phyloP scores from a whole-genome alignment of 1,140 invertebrate genomes.

The Drosophila funebris region DNA sequence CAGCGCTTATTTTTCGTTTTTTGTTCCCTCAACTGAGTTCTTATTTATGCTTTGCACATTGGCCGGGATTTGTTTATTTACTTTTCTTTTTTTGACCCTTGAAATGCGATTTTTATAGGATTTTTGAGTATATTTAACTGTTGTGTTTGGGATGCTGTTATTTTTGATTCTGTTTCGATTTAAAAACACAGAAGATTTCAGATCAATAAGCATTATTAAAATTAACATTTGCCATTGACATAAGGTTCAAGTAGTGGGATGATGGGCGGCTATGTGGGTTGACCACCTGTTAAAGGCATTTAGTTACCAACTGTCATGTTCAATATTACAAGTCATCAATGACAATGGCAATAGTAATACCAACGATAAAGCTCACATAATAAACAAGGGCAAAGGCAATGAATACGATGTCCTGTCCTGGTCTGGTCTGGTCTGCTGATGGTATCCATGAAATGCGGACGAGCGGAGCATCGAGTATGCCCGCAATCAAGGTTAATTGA shows the following conservation, averaged over 20 bases:
- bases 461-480: constrained; percentile 30
- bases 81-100: constrained; percentile 77
- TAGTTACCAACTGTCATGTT: constrained; percentile 75
- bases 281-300: constrained; percentile 28
- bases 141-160: constrained; percentile 52
- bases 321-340: constrained; percentile 79
- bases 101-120: constrained; percentile 76
- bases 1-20: constrained; percentile 34
- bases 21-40: constrained; percentile 19
- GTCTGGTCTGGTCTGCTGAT: neutral
- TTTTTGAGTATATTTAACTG: constrained; percentile 65
- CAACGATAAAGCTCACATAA: constrained; percentile 57
- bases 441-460: constrained; percentile 15
- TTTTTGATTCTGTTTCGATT: constrained; percentile 26
- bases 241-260: neutral
- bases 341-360: constrained; percentile 48
- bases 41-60: constrained; percentile 55
- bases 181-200: neutral
- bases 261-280: too few species aligned
- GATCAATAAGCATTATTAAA: constrained; percentile 64
- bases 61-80: constrained; percentile 68
- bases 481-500: constrained; percentile 83
- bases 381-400: constrained; percentile 56
- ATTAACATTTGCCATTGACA: constrained; percentile 70
- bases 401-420: constrained; percentile 13